Evolutionary conservation across 1,140 invertebrate species (phyloP), one percentile per base, ranked within the genome.

Genomic region (Eulimnadia texana): DNA sequence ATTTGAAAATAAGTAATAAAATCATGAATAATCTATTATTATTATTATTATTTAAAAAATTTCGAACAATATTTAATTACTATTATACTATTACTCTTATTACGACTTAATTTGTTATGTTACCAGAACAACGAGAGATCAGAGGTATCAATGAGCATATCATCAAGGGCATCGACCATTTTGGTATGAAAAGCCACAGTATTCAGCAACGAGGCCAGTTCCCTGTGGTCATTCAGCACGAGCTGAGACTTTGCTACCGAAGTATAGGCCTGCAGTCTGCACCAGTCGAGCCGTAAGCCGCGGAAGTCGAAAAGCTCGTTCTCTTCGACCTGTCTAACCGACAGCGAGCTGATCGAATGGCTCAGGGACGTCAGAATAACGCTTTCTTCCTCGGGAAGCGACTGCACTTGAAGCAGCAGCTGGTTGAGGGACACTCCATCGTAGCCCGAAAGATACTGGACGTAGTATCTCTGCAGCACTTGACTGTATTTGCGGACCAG

Each of bases 101-200:
- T 13, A 10, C 51, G 27, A 53, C 62, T 22, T 54, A 64, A 60
- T 64, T 51, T 42, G 52, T 55, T 11, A 24, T 67, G 69, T 70
- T 72, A 83, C 81, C 84, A 98, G 70, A 98, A 98, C 63, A 98
- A 84, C 0, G 93, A 97, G 6, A 99, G 76, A 78, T 99, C 95
- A 1, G 93, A 96, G 22, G 92, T 94, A 75, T 99, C 95, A 2
- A 88, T 85, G 62, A 99, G 77, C 70, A 98, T 88, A 72, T 98
- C 93, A 75, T 98, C 94, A n/a, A 99, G 76, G 74, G 91, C 92
- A 71, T 99, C 97, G 13, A 99, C 93, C 84, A 98, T 93, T 74
- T 94, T 94, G 0, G 95, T 93, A 71, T 99, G 97, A 70, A 98
- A 99, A 47, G 92, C 81, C 69, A 97, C 85, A 11, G 90, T 94